A percentile compares a stretch with the other conserved stretches of the same genome.
phyloP scores from a whole-genome alignment of 1,140 invertebrate genomes.

The Drosophila rufa region DNA sequence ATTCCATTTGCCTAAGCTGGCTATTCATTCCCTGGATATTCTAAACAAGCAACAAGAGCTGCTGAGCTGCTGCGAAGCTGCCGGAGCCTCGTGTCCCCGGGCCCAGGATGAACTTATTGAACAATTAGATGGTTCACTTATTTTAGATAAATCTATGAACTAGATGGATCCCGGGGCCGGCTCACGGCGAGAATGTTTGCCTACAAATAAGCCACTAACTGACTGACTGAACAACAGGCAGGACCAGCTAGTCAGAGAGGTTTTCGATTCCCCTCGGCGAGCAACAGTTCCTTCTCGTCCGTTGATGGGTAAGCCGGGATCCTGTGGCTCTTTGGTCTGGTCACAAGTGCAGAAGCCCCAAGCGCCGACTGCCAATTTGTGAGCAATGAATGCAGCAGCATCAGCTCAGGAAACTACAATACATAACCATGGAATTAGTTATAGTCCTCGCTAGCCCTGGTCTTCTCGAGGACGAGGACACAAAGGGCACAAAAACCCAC shows the following conservation, averaged over 20 bases:
- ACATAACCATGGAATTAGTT: slow-evolving; percentile 80
- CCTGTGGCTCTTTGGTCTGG: slow-evolving; percentile 24
- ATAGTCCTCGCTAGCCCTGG: slow-evolving; percentile 46
- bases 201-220: slow-evolving; percentile 58
- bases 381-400: slow-evolving; percentile 73
- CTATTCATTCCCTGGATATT: slow-evolving; percentile 79
- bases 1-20: slow-evolving; percentile 76
- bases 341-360: slow-evolving; percentile 50
- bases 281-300: slow-evolving; percentile 42
- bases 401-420: slow-evolving; percentile 69
- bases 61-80: neutral
- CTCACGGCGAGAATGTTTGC: slow-evolving; percentile 32
- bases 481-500: slow-evolving; percentile 28
- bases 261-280: slow-evolving; percentile 19
- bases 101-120: slow-evolving; percentile 66
- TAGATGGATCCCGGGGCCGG: slow-evolving; percentile 46
- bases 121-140: slow-evolving; percentile 79
- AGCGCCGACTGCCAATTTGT: slow-evolving; percentile 71
- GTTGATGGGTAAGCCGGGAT: slow-evolving; percentile 7
- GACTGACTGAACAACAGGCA: slow-evolving; percentile 45
- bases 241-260: neutral
- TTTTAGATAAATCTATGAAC: slow-evolving; percentile 64
- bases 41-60: slow-evolving; percentile 78
- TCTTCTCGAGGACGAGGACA: slow-evolving; percentile 26
- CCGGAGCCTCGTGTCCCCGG: slow-evolving; percentile 30